phyloP scores from a whole-genome alignment of 2,797 vertebrate species.

The Gallinago solitaria region DNA sequence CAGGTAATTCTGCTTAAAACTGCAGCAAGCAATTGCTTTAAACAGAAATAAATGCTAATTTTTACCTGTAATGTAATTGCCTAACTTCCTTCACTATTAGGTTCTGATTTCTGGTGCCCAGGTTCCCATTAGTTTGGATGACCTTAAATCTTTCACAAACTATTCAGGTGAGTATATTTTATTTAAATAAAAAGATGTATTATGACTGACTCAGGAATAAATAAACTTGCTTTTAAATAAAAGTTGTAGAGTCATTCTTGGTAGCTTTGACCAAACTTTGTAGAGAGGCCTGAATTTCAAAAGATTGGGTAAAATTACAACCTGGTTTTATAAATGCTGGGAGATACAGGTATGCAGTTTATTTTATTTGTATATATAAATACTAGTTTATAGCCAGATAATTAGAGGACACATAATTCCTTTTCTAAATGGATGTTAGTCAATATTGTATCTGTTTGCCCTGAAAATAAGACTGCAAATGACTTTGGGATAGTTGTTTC shows the following conservation, averaged over 20 bases:
- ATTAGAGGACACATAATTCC: background rate
- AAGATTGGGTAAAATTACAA: background rate
- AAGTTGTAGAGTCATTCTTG: background rate
- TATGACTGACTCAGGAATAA: background rate
- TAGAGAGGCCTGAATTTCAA: background rate
- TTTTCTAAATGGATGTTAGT: background rate
- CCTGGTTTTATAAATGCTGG: background rate
- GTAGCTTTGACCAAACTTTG: background rate
- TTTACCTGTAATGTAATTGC: background rate
- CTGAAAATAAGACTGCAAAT: background rate
- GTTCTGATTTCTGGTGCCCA: conserved; percentile 97
- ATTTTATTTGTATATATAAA: background rate
- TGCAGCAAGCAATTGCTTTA: background rate
- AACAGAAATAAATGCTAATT: background rate
- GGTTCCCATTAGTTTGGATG: conserved; percentile 94
- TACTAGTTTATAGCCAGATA: background rate
- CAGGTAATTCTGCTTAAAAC: conserved; percentile 80
- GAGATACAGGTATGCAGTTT: background rate
- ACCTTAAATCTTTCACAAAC: conserved; percentile 96
- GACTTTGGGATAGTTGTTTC: background rate
- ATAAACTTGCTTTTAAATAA: background rate
- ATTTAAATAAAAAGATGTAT: background rate
- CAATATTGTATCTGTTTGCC: background rate
- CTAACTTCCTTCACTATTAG: conserved; percentile 64
- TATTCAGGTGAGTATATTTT: conserved; percentile 87